Percentiles rank a stretch among this genome's conserved stretches.
These are phyloP conservation scores for Papilio dardanus DNA, from an alignment of 1,140 invertebrate species.

Conservation along the genomic window DNA sequence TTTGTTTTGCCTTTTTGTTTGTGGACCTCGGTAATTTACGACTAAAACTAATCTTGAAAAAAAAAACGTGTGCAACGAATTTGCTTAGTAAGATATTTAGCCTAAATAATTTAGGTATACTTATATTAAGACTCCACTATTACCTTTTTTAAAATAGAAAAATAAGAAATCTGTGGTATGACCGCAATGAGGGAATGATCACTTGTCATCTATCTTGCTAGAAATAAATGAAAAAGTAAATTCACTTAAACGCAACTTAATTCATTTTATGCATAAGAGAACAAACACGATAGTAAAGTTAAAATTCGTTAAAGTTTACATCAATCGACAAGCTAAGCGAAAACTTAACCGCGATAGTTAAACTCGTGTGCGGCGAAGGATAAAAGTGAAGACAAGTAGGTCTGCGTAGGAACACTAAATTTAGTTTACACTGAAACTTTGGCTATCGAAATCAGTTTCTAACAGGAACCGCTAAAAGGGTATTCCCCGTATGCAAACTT, in stretches of 20 bases:
- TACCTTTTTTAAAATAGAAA: neutral
- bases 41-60: conserved; percentile 6
- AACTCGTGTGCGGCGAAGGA: conserved; percentile 17
- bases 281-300: neutral
- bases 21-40: conserved; percentile 9
- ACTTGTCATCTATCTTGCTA: neutral
- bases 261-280: neutral
- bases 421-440: conserved; percentile 43
- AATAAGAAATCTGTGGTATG: neutral
- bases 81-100: too few species aligned
- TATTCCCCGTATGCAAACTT: neutral
- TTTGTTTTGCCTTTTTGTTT: conserved; percentile 13
- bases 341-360: conserved; percentile 19
- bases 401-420: conserved; percentile 38
- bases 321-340: conserved; percentile 16
- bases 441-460: conserved; percentile 12
- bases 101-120: too few species aligned
- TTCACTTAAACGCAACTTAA: neutral
- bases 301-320: neutral
- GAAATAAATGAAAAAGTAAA: neutral
- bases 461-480: neutral
- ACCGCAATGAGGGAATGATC: neutral
- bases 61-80: neutral
- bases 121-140: too few species aligned
- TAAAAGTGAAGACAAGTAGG: conserved; percentile 26